A percentile compares a stretch with the other conserved stretches of the same genome.
Evolutionary conservation across 2,888 invertebrate species (phyloP).

Genomic region (Volucella inanis): DNA sequence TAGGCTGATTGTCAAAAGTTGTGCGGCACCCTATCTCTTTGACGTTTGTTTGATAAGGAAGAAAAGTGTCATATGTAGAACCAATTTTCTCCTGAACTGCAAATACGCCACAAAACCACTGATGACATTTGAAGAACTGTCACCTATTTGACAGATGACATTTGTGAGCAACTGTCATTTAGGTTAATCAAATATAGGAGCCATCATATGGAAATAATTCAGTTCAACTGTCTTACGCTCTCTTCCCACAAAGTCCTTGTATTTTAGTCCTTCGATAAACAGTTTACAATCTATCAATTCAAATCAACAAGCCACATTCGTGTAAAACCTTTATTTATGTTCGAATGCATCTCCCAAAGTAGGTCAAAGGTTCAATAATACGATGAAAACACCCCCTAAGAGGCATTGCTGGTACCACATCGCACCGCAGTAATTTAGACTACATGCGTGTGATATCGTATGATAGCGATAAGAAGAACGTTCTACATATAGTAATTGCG

Average conservation of each 20-base stretch:
- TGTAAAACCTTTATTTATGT: not conserved
- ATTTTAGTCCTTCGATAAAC: no score
- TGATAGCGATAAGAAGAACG: conserved; percentile 39
- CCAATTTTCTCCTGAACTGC: not conserved
- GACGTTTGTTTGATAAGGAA: not conserved
- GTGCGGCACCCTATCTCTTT: not conserved
- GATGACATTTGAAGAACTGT: not conserved
- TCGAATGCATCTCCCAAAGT: not conserved
- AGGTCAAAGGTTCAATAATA: conserved; percentile 54
- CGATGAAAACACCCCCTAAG: conserved; percentile 4
- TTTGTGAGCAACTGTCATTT: not conserved
- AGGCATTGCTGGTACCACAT: conserved; percentile 40
- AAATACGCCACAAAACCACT: not conserved
- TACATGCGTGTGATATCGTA: conserved; percentile 30
- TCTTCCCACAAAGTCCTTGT: no score
- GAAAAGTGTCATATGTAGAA: no score
- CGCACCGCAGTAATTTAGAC: conserved; percentile 51
- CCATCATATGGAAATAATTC: not conserved
- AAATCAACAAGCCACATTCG: not conserved
- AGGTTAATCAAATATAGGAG: not conserved
- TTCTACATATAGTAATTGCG: conserved; percentile 72
- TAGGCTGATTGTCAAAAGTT: not conserved
- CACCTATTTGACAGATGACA: not conserved
- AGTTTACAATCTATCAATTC: not conserved
- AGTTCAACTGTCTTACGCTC: not conserved